These are phyloP conservation scores for Aythya baeri DNA, from an alignment of 2,113 vertebrate genomes.

Conservation along the genomic window DNA sequence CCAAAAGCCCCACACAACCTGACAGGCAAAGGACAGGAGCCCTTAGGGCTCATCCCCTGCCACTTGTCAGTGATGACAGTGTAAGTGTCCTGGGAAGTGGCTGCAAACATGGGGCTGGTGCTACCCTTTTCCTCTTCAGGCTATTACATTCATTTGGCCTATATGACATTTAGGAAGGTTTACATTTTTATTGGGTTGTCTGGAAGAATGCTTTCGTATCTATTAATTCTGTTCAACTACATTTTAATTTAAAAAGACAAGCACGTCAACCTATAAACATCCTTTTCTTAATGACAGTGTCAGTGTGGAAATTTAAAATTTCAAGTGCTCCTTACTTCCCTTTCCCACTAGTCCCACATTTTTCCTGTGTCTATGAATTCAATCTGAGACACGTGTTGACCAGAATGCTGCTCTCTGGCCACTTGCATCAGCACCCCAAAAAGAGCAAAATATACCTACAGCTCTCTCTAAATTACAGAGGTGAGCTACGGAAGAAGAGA, in stretches of 20 bases:
- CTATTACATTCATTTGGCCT: not conserved
- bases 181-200: not conserved
- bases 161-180: not conserved
- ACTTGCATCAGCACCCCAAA: not conserved
- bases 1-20: not conserved
- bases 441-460: not conserved
- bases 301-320: not conserved
- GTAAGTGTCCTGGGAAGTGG: not conserved
- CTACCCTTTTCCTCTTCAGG: not conserved
- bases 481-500: fast-evolving
- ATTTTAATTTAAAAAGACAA: not conserved
- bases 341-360: not conserved
- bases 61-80: not conserved
- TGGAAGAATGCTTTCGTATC: not conserved
- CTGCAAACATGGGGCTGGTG: not conserved
- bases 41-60: fast-evolving
- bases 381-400: not conserved
- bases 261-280: not conserved
- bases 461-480: not conserved
- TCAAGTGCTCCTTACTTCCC: not conserved
- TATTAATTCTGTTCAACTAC: not conserved
- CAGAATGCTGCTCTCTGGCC: not conserved
- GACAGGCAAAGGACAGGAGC: not conserved
- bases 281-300: not conserved
- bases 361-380: not conserved